Percentiles rank a stretch among this genome's conserved stretches.
phyloP scores from a whole-genome alignment of 2,888 invertebrate species.

The Tholera decimalis region DNA sequence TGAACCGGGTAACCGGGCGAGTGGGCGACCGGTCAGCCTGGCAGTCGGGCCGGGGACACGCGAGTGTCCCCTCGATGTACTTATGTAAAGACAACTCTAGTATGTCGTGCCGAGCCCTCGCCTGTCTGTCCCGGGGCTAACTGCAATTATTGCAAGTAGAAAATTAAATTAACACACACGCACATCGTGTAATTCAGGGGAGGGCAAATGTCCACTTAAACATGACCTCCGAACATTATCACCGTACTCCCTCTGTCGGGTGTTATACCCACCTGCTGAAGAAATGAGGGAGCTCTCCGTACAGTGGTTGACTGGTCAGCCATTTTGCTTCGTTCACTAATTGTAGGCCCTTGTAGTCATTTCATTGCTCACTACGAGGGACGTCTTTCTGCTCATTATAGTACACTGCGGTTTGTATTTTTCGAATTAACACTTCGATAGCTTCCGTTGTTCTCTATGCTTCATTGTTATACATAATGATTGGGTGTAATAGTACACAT shows the following conservation, averaged over 20 bases:
- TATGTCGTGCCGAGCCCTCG: conserved; percentile 74
- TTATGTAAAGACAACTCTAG: conserved; percentile 84
- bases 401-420: conserved; percentile 86
- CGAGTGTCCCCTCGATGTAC: conserved; percentile 73
- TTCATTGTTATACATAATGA: conserved; percentile 84
- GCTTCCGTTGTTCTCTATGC: conserved; percentile 82
- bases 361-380: conserved; percentile 84
- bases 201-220: conserved; percentile 76
- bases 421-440: conserved; percentile 90
- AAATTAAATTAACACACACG: conserved; percentile 91
- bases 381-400: conserved; percentile 85
- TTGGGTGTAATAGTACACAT: conserved; percentile 70
- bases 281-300: conserved; percentile 44
- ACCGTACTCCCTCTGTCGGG: conserved; percentile 59
- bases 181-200: conserved; percentile 81
- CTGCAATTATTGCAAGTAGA: conserved; percentile 88
- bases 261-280: conserved; percentile 5
- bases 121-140: conserved; percentile 76
- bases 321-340: conserved; percentile 89
- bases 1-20: conserved; percentile 27
- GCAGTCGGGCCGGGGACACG: conserved; percentile 65
- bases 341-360: conserved; percentile 86
- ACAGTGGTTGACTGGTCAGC: conserved; percentile 81
- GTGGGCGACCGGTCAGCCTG: conserved; percentile 1
- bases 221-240: conserved; percentile 66